Evolutionary conservation across 2,797 vertebrate genomes (phyloP).

Genomic region (Chloroceryle inda): DNA sequence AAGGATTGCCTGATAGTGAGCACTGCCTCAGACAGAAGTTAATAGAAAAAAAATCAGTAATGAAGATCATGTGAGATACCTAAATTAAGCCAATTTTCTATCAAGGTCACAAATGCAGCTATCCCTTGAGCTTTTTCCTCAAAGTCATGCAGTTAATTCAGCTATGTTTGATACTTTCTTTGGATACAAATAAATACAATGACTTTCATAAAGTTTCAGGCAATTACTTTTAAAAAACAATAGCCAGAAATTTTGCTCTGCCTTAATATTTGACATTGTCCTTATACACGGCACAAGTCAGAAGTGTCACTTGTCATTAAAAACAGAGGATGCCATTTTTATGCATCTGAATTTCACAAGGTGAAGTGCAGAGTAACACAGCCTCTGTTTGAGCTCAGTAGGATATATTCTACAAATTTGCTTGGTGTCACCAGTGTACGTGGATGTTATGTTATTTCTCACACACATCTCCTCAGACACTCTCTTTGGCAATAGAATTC

Average conservation of each 20-base stretch:
- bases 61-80: not conserved
- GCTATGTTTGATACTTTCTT: not conserved
- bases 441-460: not conserved
- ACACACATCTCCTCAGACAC: not conserved
- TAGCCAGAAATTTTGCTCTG: not conserved
- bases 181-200: not conserved
- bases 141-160: not conserved
- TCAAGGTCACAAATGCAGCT: not conserved
- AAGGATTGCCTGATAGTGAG: not conserved
- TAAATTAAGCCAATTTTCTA: not conserved
- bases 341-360: not conserved
- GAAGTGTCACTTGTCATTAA: not conserved
- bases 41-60: not conserved
- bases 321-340: not conserved
- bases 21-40: not conserved
- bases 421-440: too few species aligned
- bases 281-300: too few species aligned
- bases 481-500: not conserved
- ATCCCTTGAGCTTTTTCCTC: not conserved
- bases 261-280: not conserved
- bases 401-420: not conserved
- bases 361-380: not conserved
- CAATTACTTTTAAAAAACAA: not conserved
- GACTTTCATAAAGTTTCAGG: not conserved
- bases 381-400: not conserved